These are phyloP conservation scores for Opisthocomus hoazin DNA, from an alignment of 2,113 vertebrate genomes.

Conservation along the genomic window DNA sequence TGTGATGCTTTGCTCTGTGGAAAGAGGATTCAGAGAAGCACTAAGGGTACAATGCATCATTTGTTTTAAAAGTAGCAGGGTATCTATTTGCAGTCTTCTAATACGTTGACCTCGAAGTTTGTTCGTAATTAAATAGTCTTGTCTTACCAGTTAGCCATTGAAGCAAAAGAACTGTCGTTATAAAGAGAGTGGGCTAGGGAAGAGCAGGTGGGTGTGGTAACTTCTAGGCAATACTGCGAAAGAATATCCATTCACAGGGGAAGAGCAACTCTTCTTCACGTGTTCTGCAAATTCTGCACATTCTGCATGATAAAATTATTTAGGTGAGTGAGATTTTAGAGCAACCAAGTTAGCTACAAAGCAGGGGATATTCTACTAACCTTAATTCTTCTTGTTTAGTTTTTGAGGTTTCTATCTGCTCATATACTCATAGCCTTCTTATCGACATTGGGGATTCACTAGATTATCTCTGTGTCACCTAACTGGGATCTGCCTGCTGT, in stretches of 20 bases:
- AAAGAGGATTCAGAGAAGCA: background rate
- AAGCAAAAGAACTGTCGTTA: background rate
- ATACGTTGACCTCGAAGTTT: constrained; percentile 15
- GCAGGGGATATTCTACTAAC: background rate
- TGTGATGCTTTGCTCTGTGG: background rate
- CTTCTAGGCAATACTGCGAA: background rate
- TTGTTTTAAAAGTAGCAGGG: background rate
- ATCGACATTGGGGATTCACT: background rate
- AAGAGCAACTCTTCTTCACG: background rate
- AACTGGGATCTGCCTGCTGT: background rate
- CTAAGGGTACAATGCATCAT: background rate
- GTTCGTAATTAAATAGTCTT: background rate
- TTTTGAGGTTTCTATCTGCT: background rate
- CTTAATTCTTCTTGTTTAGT: background rate
- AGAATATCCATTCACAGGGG: background rate
- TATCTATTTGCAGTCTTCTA: constrained; percentile 27
- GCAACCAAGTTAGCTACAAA: background rate
- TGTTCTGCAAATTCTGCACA: background rate
- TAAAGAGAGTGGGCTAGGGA: background rate
- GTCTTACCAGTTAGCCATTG: background rate
- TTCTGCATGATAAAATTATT: background rate
- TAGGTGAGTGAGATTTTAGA: background rate
- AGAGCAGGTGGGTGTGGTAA: background rate
- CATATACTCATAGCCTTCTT: background rate
- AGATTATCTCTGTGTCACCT: background rate